phyloP scores from a whole-genome alignment of 2,797 vertebrate species.

The Florisuga fusca region DNA sequence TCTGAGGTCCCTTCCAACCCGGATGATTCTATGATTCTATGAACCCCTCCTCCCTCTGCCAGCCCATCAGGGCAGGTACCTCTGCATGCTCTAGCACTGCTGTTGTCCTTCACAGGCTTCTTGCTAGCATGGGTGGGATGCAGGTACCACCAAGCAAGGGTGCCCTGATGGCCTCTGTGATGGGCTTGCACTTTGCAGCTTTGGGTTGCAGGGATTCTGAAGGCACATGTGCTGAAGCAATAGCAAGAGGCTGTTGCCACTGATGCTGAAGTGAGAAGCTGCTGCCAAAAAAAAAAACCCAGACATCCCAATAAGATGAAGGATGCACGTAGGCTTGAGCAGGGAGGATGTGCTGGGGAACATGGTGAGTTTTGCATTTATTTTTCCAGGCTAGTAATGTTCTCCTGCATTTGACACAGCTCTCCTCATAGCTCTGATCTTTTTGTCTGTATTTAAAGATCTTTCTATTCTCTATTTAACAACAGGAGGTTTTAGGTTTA shows the following conservation, averaged over 20 bases:
- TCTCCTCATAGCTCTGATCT: slow-evolving; percentile 60
- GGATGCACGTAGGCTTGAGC: neutral
- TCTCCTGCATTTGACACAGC: slow-evolving; percentile 39
- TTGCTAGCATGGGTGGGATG: neutral
- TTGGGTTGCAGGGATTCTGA: neutral
- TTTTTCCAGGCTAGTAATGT: slow-evolving; percentile 27
- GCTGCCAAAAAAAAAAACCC: neutral
- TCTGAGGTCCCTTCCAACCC: too few relatives aligned
- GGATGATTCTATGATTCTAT: too few relatives aligned
- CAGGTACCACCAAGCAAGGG: neutral
- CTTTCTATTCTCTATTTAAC: slow-evolving; percentile 26
- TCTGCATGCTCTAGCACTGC: neutral
- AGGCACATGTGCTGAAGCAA: fast-evolving
- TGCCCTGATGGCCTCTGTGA: neutral
- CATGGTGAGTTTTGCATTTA: neutral
- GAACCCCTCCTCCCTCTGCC: too few relatives aligned
- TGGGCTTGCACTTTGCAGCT: neutral
- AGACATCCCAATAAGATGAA: neutral
- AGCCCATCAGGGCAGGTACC: fast-evolving
- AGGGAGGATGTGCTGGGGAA: neutral
- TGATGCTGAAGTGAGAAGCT: neutral
- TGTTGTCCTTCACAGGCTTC: fast-evolving
- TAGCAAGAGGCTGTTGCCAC: neutral
- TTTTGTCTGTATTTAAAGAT: slow-evolving; percentile 60
- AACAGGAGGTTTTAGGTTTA: slow-evolving; percentile 45